Conservation (phyloP, 2,888 invertebrate species). For the Dolomedes plantarius region DNA sequence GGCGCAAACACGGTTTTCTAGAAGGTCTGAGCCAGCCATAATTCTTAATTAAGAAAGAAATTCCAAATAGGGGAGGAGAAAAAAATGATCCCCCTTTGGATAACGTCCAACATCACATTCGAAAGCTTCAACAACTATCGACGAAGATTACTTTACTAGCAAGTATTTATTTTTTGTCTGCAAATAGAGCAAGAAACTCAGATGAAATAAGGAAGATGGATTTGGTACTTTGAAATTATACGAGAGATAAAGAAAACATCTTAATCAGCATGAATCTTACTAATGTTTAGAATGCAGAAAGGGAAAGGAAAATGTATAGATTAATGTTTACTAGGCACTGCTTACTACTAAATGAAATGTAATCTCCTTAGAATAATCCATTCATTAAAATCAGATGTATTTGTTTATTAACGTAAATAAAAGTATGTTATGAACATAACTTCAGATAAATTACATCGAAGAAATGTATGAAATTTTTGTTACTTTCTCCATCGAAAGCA, state of each 20-base stretch:
- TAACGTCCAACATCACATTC: constrained; percentile 50
- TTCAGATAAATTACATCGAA: too few species aligned
- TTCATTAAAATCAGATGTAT: too few species aligned
- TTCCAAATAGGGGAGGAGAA: background rate
- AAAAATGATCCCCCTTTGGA: constrained; percentile 30
- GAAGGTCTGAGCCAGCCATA: background rate
- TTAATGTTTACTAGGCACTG: too few species aligned
- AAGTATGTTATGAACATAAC: too few species aligned
- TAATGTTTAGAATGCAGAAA: too few species aligned
- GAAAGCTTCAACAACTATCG: constrained; percentile 50
- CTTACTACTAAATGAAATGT: too few species aligned
- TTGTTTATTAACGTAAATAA: too few species aligned
- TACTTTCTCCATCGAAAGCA: too few species aligned
- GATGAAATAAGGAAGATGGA: background rate
- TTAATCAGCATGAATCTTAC: constrained; percentile 39
- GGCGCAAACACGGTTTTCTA: background rate
- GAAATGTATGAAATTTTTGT: too few species aligned
- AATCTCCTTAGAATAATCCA: too few species aligned
- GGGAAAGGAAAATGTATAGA: too few species aligned
- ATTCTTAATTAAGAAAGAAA: constrained; percentile 45
- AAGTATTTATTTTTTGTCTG: background rate
- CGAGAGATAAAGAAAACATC: constrained; percentile 15
- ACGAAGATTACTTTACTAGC: constrained; percentile 1
- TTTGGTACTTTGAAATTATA: too few species aligned
- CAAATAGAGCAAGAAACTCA: background rate